Conservation (phyloP, 2,113 vertebrate species). For the Lasiurus cinereus region DNA sequence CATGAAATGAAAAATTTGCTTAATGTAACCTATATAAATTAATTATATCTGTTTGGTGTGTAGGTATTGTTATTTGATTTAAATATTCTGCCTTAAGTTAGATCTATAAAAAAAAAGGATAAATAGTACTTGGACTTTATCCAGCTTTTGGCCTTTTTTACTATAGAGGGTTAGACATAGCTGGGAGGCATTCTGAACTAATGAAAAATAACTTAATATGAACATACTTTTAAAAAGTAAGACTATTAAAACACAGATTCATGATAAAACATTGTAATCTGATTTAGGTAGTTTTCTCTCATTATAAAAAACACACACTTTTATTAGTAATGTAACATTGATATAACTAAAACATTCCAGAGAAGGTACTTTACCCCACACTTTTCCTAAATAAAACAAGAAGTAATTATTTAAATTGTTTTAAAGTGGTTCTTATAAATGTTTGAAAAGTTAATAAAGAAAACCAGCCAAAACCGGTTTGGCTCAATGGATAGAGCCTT, state of each 20-base stretch:
- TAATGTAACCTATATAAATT: not conserved
- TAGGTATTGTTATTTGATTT: not conserved
- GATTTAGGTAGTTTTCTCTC: conserved; percentile 12
- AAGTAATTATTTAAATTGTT: conserved; percentile 46
- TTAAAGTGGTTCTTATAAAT: conserved; percentile 1
- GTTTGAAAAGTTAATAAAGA: conserved; percentile 38
- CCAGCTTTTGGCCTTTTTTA: not conserved
- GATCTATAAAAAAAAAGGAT: not conserved
- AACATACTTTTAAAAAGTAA: conserved; percentile 18
- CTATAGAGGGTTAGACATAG: not conserved
- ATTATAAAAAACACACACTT: not conserved
- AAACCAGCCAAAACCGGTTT: too few species aligned
- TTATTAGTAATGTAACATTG: conserved; percentile 45
- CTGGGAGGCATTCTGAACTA: not conserved
- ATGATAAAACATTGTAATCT: conserved; percentile 37
- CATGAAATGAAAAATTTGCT: not conserved
- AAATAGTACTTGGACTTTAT: not conserved
- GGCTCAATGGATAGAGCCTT: too few species aligned
- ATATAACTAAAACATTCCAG: not conserved
- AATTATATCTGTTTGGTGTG: not conserved
- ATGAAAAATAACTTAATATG: conserved; percentile 39
- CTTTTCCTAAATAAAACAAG: not conserved
- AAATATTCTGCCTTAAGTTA: not conserved
- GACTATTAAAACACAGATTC: not conserved
- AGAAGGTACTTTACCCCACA: not conserved